Base-by-base conservation (phyloP, 2,113 vertebrate species). In the Gallinago media region DNA sequence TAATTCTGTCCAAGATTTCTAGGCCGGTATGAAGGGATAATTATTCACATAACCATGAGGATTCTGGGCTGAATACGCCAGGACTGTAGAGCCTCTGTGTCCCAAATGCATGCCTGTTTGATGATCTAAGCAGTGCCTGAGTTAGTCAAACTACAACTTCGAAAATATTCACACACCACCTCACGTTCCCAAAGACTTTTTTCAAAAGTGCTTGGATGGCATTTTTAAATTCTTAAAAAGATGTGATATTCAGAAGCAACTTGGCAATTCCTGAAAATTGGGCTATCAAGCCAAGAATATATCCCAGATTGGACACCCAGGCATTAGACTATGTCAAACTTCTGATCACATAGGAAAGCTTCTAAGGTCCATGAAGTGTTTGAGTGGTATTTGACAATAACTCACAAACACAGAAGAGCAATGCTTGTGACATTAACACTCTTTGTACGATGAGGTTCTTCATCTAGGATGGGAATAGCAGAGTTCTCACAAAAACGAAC, bases 1-100 rank as follows among this genome's bases (percentile, higher is more conserved):
- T 97, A 95, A 95, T 96, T 96, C 94, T 75, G 79, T 92, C 95
- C 96, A 96, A 91, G 90, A 91, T 94, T 96, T 92, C 88, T 74
- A 81, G 92, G 83, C 61, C 49, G 1, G 65, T 86, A 90, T 96
- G 90, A 96, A 96, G 92, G 76, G 76, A 93, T 96, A 95, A 97
- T 96, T 96, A 96, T 96, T 97, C 86, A 94, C 83, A 92, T n/a
- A 95, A 46, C 80, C 73, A 38, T 94, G 95, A 95, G 92, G 85
- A 96, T 92, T 94, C 88, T 90, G 76, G 61, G 65, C 72, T 94
- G 92, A 91, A 62, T 61, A 75, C 1, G 0, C 85, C 62, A 93
- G 56, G 70, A 95, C 94, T 94, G 83, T 74, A 85, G 65, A 56
- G 85, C 19, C 76, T 96, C 85, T 94, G 66, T 95, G 87, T 93